A percentile compares a stretch with the other conserved stretches of the same genome.
phyloP scores from a whole-genome alignment of 2,888 invertebrate species.

The Lasioglossum morio region DNA sequence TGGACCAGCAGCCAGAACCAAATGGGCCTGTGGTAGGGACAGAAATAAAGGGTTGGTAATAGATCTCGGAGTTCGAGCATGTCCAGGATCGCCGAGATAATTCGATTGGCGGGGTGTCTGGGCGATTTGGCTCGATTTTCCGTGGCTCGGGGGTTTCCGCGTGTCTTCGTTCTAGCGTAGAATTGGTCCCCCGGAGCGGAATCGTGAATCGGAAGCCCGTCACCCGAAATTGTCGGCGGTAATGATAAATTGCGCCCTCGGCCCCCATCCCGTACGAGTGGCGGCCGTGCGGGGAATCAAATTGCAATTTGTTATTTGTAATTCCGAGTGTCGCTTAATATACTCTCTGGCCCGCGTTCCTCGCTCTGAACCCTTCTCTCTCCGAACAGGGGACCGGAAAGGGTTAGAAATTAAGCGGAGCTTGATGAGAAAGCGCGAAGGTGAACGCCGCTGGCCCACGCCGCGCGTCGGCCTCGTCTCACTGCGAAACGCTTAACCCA shows the following conservation, averaged over 20 bases:
- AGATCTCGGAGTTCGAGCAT: background rate
- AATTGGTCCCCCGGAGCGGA: slow-evolving; percentile 48
- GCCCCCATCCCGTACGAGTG: slow-evolving; percentile 68
- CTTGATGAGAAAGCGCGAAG: slow-evolving; percentile 69
- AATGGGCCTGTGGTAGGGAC: background rate
- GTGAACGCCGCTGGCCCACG: slow-evolving; percentile 48
- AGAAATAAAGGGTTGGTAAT: background rate
- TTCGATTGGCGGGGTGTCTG: background rate
- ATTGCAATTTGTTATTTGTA: slow-evolving; percentile 85
- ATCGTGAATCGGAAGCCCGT: slow-evolving; percentile 71
- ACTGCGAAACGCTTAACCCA: background rate
- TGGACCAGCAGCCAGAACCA: background rate
- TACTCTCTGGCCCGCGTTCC: slow-evolving; percentile 74
- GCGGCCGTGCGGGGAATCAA: slow-evolving; percentile 81
- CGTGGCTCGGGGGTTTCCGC: background rate
- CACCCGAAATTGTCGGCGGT: slow-evolving; percentile 83
- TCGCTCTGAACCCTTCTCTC: slow-evolving; percentile 59
- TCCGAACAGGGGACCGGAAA: slow-evolving; percentile 60
- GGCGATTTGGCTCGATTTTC: background rate
- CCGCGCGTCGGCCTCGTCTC: background rate
- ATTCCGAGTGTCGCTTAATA: slow-evolving; percentile 85
- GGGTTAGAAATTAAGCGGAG: slow-evolving; percentile 79
- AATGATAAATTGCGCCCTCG: slow-evolving; percentile 85
- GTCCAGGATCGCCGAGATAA: background rate
- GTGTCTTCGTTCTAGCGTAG: slow-evolving; percentile 6